phyloP scores from a whole-genome alignment of 2,113 vertebrate genomes.

The Pionites leucogaster region DNA sequence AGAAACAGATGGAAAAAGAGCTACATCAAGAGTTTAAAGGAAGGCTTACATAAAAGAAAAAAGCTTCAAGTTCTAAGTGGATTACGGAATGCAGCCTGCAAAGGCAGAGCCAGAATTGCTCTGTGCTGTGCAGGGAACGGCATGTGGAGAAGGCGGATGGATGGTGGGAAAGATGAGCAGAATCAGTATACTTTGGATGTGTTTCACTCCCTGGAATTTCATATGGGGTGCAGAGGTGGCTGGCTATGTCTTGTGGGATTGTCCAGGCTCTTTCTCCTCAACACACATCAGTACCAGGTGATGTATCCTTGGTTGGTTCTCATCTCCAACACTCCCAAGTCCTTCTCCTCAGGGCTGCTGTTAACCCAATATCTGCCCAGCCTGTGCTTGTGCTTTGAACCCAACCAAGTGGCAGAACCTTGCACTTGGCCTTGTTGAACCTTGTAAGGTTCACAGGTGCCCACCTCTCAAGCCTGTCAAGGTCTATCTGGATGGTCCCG shows the following conservation, averaged over 20 bases:
- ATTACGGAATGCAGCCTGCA: conserved; percentile 35
- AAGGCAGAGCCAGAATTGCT: conserved; percentile 18
- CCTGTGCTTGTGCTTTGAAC: not conserved
- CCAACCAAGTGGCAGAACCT: not conserved
- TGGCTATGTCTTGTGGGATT: not conserved
- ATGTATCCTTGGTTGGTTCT: not conserved
- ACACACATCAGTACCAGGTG: not conserved
- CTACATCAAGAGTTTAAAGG: conserved; percentile 58
- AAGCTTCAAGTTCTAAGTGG: conserved; percentile 45
- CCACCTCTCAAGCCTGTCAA: not conserved
- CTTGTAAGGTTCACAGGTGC: not conserved
- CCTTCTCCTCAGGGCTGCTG: not conserved
- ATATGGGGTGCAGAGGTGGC: not conserved
- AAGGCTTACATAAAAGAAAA: not conserved
- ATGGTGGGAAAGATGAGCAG: not conserved
- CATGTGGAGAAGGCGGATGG: not conserved
- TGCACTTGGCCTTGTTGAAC: not conserved
- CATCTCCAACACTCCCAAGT: not conserved
- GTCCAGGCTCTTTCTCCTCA: not conserved
- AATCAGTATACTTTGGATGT: not conserved
- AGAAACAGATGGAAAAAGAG: conserved; percentile 55
- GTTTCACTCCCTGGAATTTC: not conserved
- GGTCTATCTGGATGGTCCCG: not conserved
- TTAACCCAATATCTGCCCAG: not conserved
- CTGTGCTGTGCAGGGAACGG: not conserved